A percentile compares a stretch with the other conserved stretches of the same genome.
Conservation (phyloP, 2,888 invertebrate species). For the Stramonita haemastoma region DNA sequence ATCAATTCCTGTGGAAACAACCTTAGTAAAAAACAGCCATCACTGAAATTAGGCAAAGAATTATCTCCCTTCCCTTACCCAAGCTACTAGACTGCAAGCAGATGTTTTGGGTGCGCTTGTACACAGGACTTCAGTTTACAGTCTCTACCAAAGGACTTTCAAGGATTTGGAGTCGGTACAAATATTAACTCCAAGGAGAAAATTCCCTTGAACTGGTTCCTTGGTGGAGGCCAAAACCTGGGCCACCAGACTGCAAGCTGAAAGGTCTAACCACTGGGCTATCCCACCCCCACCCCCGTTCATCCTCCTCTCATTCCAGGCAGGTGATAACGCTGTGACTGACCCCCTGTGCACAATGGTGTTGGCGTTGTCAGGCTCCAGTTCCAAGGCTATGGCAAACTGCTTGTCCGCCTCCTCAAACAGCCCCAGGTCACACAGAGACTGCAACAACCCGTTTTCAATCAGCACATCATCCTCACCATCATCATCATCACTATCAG, state of each 20-base stretch:
- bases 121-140: no score
- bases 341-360: slow-evolving; percentile 91
- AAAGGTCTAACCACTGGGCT: neutral
- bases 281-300: neutral
- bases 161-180: no score
- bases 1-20: no score
- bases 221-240: no score
- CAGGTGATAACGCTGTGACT: slow-evolving; percentile 24
- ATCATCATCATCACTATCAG: neutral
- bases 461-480: neutral
- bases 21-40: no score
- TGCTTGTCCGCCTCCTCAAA: slow-evolving; percentile 89
- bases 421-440: slow-evolving; percentile 89
- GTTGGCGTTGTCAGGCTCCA: slow-evolving; percentile 91
- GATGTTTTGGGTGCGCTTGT: no score
- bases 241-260: no score
- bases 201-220: no score
- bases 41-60: neutral
- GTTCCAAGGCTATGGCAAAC: slow-evolving; percentile 88
- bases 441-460: slow-evolving; percentile 75
- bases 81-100: no score
- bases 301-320: neutral
- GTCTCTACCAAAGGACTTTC: no score
- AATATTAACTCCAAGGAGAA: no score
- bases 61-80: slow-evolving; percentile 17